These are phyloP conservation scores for Luffia ferchaultella DNA, from an alignment of 2,888 invertebrate species.

Conservation along the genomic window DNA sequence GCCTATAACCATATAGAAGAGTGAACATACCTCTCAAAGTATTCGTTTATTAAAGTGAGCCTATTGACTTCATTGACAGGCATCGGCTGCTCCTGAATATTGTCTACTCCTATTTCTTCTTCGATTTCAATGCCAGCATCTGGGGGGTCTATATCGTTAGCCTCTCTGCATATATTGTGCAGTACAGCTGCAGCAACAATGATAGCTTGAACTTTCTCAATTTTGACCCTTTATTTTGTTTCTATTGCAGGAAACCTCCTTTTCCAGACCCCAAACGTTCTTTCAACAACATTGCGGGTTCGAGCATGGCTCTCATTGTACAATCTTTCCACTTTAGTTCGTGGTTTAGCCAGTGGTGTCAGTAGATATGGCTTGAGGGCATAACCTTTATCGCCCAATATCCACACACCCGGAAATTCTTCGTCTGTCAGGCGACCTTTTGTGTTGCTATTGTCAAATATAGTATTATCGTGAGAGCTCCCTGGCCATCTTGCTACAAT, in stretches of 20 bases:
- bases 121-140: too few relatives aligned
- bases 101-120: too few relatives aligned
- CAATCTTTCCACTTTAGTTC: background rate
- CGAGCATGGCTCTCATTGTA: conserved; percentile 1
- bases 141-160: background rate
- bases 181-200: background rate
- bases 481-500: conserved; percentile 1
- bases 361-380: background rate
- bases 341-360: background rate
- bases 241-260: conserved; percentile 4
- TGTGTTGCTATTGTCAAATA: background rate
- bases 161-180: background rate
- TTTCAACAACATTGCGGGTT: conserved; percentile 5
- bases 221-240: background rate
- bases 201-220: background rate
- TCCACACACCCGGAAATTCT: background rate
- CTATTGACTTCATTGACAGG: too few relatives aligned
- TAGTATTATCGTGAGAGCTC: background rate
- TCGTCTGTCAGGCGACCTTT: background rate
- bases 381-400: conserved; percentile 2
- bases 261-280: conserved; percentile 6
- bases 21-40: too few relatives aligned
- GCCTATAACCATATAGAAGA: too few relatives aligned
- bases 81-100: too few relatives aligned
- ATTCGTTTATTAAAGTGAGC: too few relatives aligned